phyloP scores from a whole-genome alignment of 2,888 invertebrate genomes.

The Drosophila hawaiiensis region DNA sequence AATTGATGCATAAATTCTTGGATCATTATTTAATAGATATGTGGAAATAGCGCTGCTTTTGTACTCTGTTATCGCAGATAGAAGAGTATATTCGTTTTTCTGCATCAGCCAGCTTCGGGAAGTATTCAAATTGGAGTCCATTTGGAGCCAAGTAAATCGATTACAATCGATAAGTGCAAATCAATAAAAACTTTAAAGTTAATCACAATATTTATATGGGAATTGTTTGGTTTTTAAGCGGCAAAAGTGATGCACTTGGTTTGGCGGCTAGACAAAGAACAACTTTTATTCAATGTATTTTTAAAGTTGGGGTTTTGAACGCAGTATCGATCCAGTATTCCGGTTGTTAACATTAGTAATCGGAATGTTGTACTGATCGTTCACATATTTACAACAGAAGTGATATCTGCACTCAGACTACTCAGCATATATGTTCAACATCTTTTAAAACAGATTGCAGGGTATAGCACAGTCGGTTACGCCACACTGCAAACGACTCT shows the following conservation, averaged over 20 bases:
- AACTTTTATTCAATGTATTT: too few relatives aligned
- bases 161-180: not conserved
- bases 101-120: not conserved
- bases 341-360: too few relatives aligned
- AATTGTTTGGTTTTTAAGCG: too few relatives aligned
- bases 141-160: not conserved
- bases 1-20: too few relatives aligned
- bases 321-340: too few relatives aligned
- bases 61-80: not conserved
- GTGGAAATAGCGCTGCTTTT: constrained; percentile 13
- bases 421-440: not conserved
- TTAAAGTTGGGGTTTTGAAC: too few relatives aligned
- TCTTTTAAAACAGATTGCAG: not conserved
- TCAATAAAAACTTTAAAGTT: not conserved
- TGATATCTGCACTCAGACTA: not conserved
- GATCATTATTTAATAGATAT: not conserved
- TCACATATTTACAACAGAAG: too few relatives aligned
- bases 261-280: too few relatives aligned
- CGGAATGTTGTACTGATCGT: too few relatives aligned
- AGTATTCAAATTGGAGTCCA: not conserved
- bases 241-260: too few relatives aligned
- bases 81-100: not conserved
- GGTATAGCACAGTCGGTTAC: not conserved
- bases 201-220: not conserved
- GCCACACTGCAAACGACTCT: not conserved